Percentiles rank a stretch among this genome's conserved stretches.
phyloP scores from a whole-genome alignment of 1,140 invertebrate species.

The Ceratitis capitata region DNA sequence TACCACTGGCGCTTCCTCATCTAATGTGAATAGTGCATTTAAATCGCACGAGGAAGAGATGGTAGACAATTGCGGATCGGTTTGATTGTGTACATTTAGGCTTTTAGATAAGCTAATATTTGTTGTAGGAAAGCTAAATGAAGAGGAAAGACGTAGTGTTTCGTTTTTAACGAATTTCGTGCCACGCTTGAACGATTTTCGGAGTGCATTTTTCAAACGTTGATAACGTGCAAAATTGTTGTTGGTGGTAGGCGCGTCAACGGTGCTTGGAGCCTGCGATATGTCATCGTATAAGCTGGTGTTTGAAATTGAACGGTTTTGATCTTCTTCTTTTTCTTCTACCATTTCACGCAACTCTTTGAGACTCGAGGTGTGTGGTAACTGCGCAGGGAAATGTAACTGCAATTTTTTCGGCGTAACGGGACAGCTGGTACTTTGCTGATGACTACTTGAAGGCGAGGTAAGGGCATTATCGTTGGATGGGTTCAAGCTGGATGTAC shows the following conservation, averaged over 20 bases:
- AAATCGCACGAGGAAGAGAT: slow-evolving; percentile 50
- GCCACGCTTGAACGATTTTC: slow-evolving; percentile 58
- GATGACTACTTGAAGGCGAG: slow-evolving; percentile 51
- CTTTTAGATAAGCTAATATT: not conserved
- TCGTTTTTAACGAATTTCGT: slow-evolving; percentile 54
- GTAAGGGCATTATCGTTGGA: slow-evolving; percentile 1
- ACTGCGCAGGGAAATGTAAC: not conserved
- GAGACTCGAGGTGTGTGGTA: slow-evolving; percentile 8
- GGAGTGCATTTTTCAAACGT: slow-evolving; percentile 54
- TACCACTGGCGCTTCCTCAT: slow-evolving; percentile 48
- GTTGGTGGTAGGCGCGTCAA: not conserved
- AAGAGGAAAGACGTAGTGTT: slow-evolving; percentile 35
- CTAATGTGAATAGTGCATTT: slow-evolving; percentile 49
- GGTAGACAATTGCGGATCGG: not conserved
- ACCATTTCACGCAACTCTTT: not conserved
- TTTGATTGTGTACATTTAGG: slow-evolving; percentile 46
- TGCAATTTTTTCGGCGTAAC: slow-evolving; percentile 50
- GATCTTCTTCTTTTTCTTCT: not conserved
- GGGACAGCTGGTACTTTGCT: slow-evolving; percentile 52
- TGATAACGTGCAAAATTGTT: slow-evolving; percentile 48
- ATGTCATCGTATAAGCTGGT: not conserved
- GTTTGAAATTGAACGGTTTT: not conserved
- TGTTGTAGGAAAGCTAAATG: slow-evolving; percentile 35
- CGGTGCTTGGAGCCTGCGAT: not conserved
- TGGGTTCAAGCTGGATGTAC: not conserved